Conservation (phyloP, 1,140 invertebrate species). For the Lucilia cuprina region DNA sequence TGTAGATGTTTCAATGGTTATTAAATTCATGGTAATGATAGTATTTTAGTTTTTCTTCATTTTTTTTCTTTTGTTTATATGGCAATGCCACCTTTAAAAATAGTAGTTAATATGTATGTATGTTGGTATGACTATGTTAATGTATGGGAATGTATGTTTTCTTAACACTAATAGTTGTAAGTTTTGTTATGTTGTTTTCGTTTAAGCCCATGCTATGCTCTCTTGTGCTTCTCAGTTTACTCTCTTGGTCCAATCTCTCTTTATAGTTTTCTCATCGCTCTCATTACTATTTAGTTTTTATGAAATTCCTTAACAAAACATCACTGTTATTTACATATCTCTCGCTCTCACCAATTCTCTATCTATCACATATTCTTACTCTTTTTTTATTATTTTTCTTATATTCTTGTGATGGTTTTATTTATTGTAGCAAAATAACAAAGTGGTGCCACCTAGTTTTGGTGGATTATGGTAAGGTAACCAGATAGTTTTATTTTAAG, state of each 20-base stretch:
- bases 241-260: neutral
- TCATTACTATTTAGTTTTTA: neutral
- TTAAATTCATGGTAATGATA: neutral
- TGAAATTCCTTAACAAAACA: neutral
- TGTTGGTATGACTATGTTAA: neutral
- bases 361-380: neutral
- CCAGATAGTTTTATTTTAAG: no score
- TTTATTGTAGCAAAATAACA: neutral
- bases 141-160: constrained; percentile 22
- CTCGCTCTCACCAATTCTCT: neutral
- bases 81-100: neutral
- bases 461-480: no score
- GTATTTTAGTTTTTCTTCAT: neutral
- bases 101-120: neutral
- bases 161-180: neutral
- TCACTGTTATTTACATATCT: neutral
- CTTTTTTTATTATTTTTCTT: neutral
- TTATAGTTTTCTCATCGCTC: neutral
- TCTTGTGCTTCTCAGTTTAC: neutral
- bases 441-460: neutral
- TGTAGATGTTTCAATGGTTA: neutral
- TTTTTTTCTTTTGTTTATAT: neutral
- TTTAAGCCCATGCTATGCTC: neutral
- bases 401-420: neutral
- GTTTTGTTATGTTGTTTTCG: neutral